Percentiles rank a stretch among this genome's conserved stretches.
These are phyloP conservation scores for Lasioglossum zephyrum DNA, from an alignment of 2,888 invertebrate genomes.

Conservation along the genomic window DNA sequence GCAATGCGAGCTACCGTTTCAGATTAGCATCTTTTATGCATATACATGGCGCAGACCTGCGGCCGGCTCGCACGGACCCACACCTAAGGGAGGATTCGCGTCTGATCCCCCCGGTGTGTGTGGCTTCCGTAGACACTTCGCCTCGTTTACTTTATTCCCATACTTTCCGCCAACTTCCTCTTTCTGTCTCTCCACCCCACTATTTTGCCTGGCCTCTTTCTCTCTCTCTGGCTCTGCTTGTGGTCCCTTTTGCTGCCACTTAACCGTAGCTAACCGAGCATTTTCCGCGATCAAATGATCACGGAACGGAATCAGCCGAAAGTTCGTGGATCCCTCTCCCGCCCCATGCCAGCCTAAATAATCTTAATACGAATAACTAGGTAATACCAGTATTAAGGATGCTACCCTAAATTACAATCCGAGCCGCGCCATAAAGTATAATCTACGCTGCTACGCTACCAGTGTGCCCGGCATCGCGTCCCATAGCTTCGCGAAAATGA, in stretches of 20 bases:
- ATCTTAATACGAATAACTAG: not conserved
- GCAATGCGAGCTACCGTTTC: constrained; percentile 80
- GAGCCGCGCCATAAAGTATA: not conserved
- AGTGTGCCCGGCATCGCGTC: not conserved
- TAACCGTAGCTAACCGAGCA: not conserved
- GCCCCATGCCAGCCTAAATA: not conserved
- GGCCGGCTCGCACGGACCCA: constrained; percentile 43
- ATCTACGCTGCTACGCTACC: not conserved
- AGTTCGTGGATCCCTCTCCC: not conserved
- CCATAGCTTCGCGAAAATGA: not conserved
- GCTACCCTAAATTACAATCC: not conserved
- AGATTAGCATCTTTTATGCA: constrained; percentile 80
- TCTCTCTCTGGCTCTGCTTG: not conserved
- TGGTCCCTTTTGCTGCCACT: not conserved
- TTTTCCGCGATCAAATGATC: too few relatives aligned
- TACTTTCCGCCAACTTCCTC: not conserved
- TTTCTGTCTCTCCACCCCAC: not conserved
- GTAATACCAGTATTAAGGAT: not conserved
- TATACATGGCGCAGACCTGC: constrained; percentile 66
- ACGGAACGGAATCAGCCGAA: not conserved
- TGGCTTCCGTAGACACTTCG: constrained; percentile 6
- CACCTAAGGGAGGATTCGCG: constrained; percentile 31
- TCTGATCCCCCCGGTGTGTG: constrained; percentile 15
- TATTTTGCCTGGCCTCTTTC: too few relatives aligned
- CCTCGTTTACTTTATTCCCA: constrained; percentile 7